phyloP scores from a whole-genome alignment of 2,113 vertebrate genomes.

The Engystomops pustulosus region DNA sequence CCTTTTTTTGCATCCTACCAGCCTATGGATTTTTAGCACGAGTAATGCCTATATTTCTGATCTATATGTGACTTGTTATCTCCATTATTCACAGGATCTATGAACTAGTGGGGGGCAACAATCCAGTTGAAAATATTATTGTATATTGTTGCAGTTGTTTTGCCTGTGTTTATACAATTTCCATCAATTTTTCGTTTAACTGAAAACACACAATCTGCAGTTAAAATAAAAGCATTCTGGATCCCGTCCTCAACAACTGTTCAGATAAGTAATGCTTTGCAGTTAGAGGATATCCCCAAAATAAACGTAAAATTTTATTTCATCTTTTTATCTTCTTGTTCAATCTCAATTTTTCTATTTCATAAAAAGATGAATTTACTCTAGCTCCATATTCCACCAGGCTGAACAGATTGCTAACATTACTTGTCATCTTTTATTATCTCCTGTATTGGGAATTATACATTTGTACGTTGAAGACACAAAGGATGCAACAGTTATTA shows the following conservation, averaged over 20 bases:
- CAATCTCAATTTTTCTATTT: not conserved
- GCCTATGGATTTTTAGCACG: too few species aligned
- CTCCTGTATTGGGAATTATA: not conserved
- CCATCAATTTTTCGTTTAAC: too few species aligned
- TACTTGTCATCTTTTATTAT: not conserved
- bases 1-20: too few species aligned
- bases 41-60: too few species aligned
- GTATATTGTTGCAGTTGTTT: too few species aligned
- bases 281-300: not conserved
- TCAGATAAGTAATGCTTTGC: not conserved
- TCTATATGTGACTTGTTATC: too few species aligned
- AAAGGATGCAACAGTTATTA: not conserved
- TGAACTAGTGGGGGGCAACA: too few species aligned
- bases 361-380: not conserved
- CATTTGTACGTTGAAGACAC: not conserved
- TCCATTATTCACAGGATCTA: too few species aligned
- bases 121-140: too few species aligned
- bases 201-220: too few species aligned
- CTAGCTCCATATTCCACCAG: not conserved
- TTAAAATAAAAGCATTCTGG: not conserved
- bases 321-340: not conserved
- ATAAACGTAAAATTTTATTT: not conserved
- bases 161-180: too few species aligned
- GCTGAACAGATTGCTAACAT: slow-evolving; percentile 1
- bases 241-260: not conserved